A percentile compares a stretch with the other conserved stretches of the same genome.
phyloP scores from a whole-genome alignment of 2,888 invertebrate species.

The Girardia tigrina region DNA sequence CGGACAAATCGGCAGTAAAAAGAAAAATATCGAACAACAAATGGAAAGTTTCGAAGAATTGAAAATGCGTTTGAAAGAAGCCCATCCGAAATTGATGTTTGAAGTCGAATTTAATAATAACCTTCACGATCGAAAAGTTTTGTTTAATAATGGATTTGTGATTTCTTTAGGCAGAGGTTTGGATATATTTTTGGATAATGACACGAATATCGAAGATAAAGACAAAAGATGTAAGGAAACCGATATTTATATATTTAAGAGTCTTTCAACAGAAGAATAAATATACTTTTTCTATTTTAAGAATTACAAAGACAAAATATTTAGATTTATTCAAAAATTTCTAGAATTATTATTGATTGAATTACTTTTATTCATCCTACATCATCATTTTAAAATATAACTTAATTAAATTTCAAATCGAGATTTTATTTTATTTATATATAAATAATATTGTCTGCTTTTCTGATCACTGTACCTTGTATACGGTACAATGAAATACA shows the following conservation, averaged over 20 bases:
- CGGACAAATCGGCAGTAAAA: background rate
- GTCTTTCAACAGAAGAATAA: background rate
- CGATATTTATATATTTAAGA: background rate
- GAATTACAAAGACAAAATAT: too few relatives aligned
- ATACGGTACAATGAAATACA: too few relatives aligned
- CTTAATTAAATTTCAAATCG: background rate
- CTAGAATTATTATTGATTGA: too few relatives aligned
- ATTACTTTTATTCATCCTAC: too few relatives aligned
- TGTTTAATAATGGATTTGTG: constrained; percentile 1
- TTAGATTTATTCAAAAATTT: too few relatives aligned
- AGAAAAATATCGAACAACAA: constrained; percentile 12
- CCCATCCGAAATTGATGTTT: background rate
- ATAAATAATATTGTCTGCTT: background rate
- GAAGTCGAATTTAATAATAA: background rate
- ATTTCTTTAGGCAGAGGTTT: constrained; percentile 11
- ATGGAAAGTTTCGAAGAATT: background rate
- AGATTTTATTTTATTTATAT: background rate
- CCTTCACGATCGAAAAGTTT: background rate
- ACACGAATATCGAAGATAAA: background rate
- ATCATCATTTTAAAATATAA: too few relatives aligned
- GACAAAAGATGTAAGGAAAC: background rate
- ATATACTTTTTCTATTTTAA: too few relatives aligned
- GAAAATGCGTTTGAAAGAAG: background rate
- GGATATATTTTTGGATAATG: background rate
- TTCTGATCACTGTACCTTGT: too few relatives aligned